These are phyloP conservation scores for Drosophila arizonae DNA, from an alignment of 1,140 invertebrate genomes.

Conservation along the genomic window DNA sequence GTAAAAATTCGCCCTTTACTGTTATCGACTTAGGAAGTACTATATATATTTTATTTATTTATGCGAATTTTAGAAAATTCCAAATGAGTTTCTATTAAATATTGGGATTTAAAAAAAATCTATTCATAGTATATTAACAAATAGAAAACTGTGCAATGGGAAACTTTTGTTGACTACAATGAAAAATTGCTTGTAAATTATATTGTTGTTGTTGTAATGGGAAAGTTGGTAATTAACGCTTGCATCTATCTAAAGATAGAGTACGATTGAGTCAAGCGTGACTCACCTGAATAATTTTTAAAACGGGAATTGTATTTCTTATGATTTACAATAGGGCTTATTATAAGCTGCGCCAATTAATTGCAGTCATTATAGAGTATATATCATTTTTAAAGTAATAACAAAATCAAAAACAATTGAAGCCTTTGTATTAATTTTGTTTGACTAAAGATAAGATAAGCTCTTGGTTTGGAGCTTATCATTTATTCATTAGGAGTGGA, in stretches of 20 bases:
- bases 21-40: no score
- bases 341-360: not conserved
- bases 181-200: constrained; percentile 18
- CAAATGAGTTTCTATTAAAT: no score
- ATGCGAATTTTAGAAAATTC: no score
- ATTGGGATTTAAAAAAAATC: not conserved
- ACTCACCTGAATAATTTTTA: constrained; percentile 32
- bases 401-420: not conserved
- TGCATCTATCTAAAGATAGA: constrained; percentile 37
- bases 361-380: not conserved
- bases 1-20: no score
- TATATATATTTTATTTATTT: no score
- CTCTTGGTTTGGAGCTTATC: not conserved
- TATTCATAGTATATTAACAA: not conserved
- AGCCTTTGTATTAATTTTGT: not conserved
- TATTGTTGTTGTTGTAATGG: constrained; percentile 14
- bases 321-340: not conserved
- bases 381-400: not conserved
- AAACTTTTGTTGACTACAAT: constrained; percentile 13
- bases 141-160: not conserved
- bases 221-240: constrained; percentile 50
- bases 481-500: not conserved
- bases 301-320: constrained; percentile 9
- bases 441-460: not conserved
- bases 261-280: constrained; percentile 1